Conservation (phyloP, 2,113 vertebrate species). For the zebrafish (Danio rerio) region GRCz12tu NC_133179.1:13659001-13659500, state of each 20-base stretch:
- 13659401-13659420: not conserved
- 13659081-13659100: not conserved
- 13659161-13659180: not conserved
- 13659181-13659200: not conserved
- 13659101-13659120: not conserved
- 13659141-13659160: not conserved
- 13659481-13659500: too few species aligned
- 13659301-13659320: not conserved
- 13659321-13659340: not conserved
- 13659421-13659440: not conserved
- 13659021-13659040: slow-evolving; percentile 4
- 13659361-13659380: not conserved
- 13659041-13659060: slow-evolving; percentile 20
- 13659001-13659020: slow-evolving; percentile 23
- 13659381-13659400: not conserved
- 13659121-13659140: not conserved
- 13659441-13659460: not conserved
- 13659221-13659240: not conserved
- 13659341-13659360: not conserved
- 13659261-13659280: not conserved
- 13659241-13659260: not conserved
- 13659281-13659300: not conserved
- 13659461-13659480: too few species aligned
- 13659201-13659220: not conserved
- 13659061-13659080: not conserved